Base-by-base conservation (phyloP, 2,113 vertebrate species). In the Tiliqua scincoides region DNA sequence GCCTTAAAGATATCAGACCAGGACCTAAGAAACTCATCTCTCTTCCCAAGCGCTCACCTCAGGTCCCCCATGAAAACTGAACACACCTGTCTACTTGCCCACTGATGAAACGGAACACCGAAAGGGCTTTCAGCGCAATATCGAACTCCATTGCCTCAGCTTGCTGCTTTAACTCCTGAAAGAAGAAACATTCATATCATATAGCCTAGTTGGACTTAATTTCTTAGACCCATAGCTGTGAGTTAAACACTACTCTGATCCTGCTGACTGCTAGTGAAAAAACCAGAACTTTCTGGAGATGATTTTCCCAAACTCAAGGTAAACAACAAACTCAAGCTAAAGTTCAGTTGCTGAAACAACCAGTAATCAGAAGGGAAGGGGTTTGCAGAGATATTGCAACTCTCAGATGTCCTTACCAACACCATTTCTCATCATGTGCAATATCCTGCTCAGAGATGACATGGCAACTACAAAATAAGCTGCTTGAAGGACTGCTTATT, bases 51-150 rank as follows among this genome's bases (percentile, higher is more conserved):
- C 17, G 0, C 1, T 18, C 43, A 17, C 72, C 48, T 35, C 61
- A 70, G 77, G 80, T 83, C 71, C 62, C 32, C 83, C 88, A 79
- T 35, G 54, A 71, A 61, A 79, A 71, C 32, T 37, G 7, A 63
- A 79, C 95, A 73, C 77, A 99, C 99, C 97, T 99, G 89, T 97
- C 97, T 40, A 97, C 90, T 61, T 98, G 97, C 87, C 98, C 98
- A 0, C 98, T 99, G 95, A 99, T 97, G 93, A 98, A 99, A 32
- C 98, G 96, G 84, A 99, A 96, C 83, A 99, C 98, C 0, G 99
- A 97, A 14, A 99, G 90, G 1, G 98, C 97, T 95, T 98, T 99
- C 88, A 99, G 92, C 6, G 98, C 96, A 76, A 99, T 98, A 87
- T 98, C 97, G 96, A 99, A 99, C 91, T 99, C 98, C 96, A 98